Evolutionary conservation across 2,113 vertebrate species (phyloP).

Genomic region (Corynorhinus townsendii): DNA sequence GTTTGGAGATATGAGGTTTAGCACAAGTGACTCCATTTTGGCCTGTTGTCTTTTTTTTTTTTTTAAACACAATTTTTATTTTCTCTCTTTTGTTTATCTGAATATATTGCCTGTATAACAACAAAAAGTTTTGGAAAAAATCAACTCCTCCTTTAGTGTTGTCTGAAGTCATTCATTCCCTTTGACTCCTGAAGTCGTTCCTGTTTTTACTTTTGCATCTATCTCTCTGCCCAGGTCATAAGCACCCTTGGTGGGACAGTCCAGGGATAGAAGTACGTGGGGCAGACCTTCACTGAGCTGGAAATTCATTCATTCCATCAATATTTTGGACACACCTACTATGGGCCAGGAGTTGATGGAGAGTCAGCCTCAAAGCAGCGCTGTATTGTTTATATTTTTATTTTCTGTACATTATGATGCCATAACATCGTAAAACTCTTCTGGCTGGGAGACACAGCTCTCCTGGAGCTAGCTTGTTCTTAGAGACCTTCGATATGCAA

Average conservation of each 20-base stretch:
- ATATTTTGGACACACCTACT: background rate
- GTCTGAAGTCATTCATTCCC: background rate
- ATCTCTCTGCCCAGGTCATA: background rate
- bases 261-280: background rate
- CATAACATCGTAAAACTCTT: background rate
- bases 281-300: background rate
- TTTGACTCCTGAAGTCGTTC: background rate
- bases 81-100: background rate
- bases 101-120: background rate
- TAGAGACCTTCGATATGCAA: conserved; percentile 3
- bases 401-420: background rate
- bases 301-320: background rate
- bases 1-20: background rate
- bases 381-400: background rate
- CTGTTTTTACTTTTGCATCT: background rate
- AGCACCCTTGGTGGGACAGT: background rate
- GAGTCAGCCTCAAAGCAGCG: background rate
- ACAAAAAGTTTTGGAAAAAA: background rate
- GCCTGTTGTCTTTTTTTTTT: background rate
- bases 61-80: background rate
- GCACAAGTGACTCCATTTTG: background rate
- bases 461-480: background rate
- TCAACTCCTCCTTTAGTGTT: background rate
- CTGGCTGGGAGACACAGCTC: background rate
- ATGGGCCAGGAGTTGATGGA: background rate